phyloP scores from a whole-genome alignment of 1,140 invertebrate genomes.

The Dolichoris vasculosae region DNA sequence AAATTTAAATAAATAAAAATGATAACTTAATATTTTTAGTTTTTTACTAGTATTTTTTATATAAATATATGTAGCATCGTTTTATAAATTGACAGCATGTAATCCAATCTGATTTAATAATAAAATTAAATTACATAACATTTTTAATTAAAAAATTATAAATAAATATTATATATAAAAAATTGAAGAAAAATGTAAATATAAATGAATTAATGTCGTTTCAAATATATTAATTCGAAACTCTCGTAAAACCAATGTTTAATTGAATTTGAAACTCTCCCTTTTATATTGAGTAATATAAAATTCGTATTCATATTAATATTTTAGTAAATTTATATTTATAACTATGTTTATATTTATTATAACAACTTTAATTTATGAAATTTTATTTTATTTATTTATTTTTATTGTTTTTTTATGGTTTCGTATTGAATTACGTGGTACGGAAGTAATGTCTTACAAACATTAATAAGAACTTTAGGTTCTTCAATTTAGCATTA shows the following conservation, averaged over 20 bases:
- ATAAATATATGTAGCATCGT: too few relatives aligned
- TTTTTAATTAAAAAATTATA: too few relatives aligned
- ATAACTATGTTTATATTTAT: neutral
- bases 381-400: neutral
- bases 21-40: too few relatives aligned
- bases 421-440: neutral
- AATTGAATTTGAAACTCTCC: neutral
- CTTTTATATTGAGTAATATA: neutral
- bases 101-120: too few relatives aligned
- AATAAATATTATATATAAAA: too few relatives aligned
- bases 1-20: too few relatives aligned
- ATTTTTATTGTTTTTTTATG: neutral
- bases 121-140: too few relatives aligned
- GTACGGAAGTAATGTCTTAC: neutral
- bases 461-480: neutral
- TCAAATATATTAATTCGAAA: neutral
- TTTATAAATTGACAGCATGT: too few relatives aligned
- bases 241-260: neutral
- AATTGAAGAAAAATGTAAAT: too few relatives aligned
- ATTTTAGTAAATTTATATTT: slow-evolving; percentile 5
- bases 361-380: neutral
- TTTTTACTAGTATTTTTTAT: too few relatives aligned
- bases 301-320: neutral
- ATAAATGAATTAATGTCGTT: neutral
- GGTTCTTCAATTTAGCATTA: neutral